Percentiles rank a stretch among this genome's conserved stretches.
These are phyloP conservation scores for Ochropleura plecta DNA, from an alignment of 2,888 invertebrate species.

Conservation along the genomic window DNA sequence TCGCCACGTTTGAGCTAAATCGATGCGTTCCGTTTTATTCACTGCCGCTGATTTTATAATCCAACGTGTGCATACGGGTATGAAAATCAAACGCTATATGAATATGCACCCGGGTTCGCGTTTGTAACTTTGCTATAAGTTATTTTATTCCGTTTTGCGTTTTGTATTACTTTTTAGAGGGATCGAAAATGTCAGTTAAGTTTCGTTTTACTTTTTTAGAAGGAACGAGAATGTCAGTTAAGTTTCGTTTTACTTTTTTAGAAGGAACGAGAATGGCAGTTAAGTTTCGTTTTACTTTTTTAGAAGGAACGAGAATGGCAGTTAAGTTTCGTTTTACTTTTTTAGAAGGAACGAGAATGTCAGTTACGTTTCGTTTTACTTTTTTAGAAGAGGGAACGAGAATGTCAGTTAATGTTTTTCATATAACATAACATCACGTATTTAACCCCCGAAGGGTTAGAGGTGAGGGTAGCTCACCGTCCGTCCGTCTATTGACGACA, in stretches of 20 bases:
- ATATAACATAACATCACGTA: too few species aligned
- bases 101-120: constrained; percentile 36
- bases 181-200: background rate
- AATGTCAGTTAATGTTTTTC: too few species aligned
- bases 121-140: constrained; percentile 22
- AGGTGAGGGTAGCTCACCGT: too few species aligned
- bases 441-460: too few species aligned
- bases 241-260: background rate
- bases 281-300: too few species aligned
- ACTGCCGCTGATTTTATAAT: constrained; percentile 85
- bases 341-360: too few species aligned
- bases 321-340: too few species aligned
- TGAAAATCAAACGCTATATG: constrained; percentile 57
- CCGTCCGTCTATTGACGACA: too few species aligned
- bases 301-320: too few species aligned
- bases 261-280: too few species aligned
- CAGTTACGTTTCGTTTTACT: background rate
- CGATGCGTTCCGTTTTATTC: constrained; percentile 83
- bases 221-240: too few species aligned
- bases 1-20: constrained; percentile 82
- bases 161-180: background rate
- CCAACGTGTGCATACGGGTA: constrained; percentile 67
- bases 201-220: too few species aligned
- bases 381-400: background rate
- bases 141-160: constrained; percentile 41